Base-by-base conservation (phyloP, 2,797 vertebrate species). In the Typhlichthys eigenmanni region DNA sequence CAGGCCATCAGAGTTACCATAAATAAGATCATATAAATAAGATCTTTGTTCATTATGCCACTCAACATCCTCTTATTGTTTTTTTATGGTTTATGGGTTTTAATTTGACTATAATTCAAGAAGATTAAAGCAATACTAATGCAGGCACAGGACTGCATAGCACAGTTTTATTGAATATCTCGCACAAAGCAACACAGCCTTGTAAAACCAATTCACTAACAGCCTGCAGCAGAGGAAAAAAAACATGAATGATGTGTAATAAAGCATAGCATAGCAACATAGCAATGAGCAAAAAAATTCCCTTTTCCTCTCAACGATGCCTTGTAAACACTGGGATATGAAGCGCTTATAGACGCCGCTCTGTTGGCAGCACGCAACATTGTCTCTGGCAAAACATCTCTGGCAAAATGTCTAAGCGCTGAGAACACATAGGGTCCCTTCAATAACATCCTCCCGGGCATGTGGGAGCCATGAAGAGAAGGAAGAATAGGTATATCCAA, bases 41-140 rank as follows among this genome's bases (percentile, higher is more conserved):
- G 59, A 72, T 81, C 74, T 70, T 17, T 63, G 60, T 75, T 19
- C 45, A 34, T 29, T 29, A 29, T 60, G 51, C 53, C 63, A 60
- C 82, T 73, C 76, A 75, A 71, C 60, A 38, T 57, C 17, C 29
- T n/a, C 46, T 64, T 61, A 60, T 70, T 77, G 55, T 24, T 46
- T 69, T 51, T 58, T 64, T 68, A 65, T 62, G 76, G 66, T 38
- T 65, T 68, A 59, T 67, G 62, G 24, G 63, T 71, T 84, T 78
- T 78, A 65, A 72, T 68, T 59, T 62, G 13, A 66, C 56, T 13
- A 53, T 55, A 72, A 81, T 80, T 59, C 64, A 62, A 79, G 66
- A 14, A 75, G 68, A 83, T 77, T 13, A 34, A 71, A 63, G 46
- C 69, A 45, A 38, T 46, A 49, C n/a, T 51, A 75, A 29, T 63